Percentiles rank a stretch among this genome's conserved stretches.
These are phyloP conservation scores for Apamea anceps DNA, from an alignment of 2,888 invertebrate genomes.

Conservation along the genomic window DNA sequence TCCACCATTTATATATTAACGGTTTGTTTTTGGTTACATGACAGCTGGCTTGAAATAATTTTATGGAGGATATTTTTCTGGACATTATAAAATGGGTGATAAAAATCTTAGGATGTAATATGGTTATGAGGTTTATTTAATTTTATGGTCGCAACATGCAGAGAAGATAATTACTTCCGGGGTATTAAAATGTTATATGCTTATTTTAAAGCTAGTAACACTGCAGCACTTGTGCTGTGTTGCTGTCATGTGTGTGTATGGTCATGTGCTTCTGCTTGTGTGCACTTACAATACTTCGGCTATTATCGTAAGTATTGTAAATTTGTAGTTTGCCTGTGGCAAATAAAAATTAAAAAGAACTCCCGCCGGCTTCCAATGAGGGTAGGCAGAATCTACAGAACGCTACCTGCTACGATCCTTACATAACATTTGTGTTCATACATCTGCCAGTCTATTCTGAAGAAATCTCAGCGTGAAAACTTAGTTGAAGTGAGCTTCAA, in stretches of 20 bases:
- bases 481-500: too few relatives aligned
- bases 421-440: too few relatives aligned
- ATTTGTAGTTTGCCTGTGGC: background rate
- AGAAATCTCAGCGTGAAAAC: too few relatives aligned
- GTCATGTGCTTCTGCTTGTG: too few relatives aligned
- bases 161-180: background rate
- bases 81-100: slow-evolving; percentile 11
- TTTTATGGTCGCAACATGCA: slow-evolving; percentile 1
- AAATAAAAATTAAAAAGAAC: background rate
- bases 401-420: too few relatives aligned
- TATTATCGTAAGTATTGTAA: background rate
- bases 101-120: slow-evolving; percentile 11
- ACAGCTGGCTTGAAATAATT: slow-evolving; percentile 39
- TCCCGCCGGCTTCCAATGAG: background rate
- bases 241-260: too few relatives aligned
- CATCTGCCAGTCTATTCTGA: too few relatives aligned
- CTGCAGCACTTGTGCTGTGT: too few relatives aligned
- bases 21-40: slow-evolving; percentile 44
- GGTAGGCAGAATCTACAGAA: too few relatives aligned
- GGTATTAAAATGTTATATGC: background rate
- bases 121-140: background rate
- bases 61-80: slow-evolving; percentile 18
- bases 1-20: slow-evolving; percentile 14
- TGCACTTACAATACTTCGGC: too few relatives aligned
- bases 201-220: background rate